Percentiles rank a stretch among this genome's conserved stretches.
Evolutionary conservation across 1,140 invertebrate genomes (phyloP).

Genomic region (Drosophila arizonae): DNA sequence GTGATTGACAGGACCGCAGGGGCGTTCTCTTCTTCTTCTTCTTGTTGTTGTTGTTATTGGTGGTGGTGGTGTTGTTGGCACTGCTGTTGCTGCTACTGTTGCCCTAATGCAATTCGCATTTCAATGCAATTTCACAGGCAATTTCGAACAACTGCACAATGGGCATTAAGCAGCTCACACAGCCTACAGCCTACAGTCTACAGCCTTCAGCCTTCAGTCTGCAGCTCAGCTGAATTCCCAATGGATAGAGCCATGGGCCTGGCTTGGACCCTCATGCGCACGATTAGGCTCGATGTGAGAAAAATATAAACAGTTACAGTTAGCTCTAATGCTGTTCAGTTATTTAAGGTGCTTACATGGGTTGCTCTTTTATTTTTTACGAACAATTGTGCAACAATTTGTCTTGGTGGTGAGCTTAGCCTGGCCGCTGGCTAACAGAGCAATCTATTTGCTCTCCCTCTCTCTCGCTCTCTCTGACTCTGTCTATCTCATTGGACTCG

Average conservation of each 20-base stretch:
- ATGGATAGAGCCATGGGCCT: slow-evolving; percentile 1
- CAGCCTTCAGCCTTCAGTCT: slow-evolving; percentile 12
- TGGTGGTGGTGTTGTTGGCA: no score
- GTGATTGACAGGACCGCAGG: slow-evolving; percentile 78
- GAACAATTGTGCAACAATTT: slow-evolving; percentile 74
- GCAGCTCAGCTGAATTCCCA: slow-evolving; percentile 12
- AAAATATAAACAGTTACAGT: slow-evolving; percentile 47
- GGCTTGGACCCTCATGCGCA: slow-evolving; percentile 40
- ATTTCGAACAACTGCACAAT: slow-evolving; percentile 64
- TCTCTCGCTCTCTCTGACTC: neutral
- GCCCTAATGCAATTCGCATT: slow-evolving; percentile 71
- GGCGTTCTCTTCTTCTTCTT: slow-evolving; percentile 23
- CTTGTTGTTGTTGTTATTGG: slow-evolving; percentile 15
- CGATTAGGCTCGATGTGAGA: slow-evolving; percentile 67
- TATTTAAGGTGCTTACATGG: slow-evolving; percentile 80
- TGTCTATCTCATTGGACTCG: neutral
- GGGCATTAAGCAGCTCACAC: slow-evolving; percentile 64
- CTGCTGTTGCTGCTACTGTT: slow-evolving; percentile 12
- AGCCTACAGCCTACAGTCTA: slow-evolving; percentile 5
- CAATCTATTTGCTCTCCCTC: slow-evolving; percentile 3
- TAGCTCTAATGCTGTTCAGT: slow-evolving; percentile 38
- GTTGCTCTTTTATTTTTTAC: slow-evolving; percentile 61
- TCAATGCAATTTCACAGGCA: slow-evolving; percentile 78
- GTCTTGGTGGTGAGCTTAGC: slow-evolving; percentile 75
- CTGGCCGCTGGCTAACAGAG: slow-evolving; percentile 51